These are phyloP conservation scores for Nannospalax galili DNA, from an alignment of 2,113 vertebrate species.

Conservation along the genomic window DNA sequence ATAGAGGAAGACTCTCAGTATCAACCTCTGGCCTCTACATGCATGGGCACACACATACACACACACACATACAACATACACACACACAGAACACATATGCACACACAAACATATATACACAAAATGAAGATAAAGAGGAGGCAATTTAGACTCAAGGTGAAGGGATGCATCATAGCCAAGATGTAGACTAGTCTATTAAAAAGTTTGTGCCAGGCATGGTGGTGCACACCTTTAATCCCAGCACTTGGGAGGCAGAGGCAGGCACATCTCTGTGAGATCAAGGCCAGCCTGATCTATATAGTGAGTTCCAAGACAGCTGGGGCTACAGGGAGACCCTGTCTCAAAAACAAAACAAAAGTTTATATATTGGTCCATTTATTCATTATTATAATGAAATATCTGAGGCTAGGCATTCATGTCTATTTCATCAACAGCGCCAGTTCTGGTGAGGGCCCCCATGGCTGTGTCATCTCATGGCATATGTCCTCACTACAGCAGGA, in stretches of 20 bases:
- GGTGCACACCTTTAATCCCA: no score
- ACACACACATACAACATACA: not conserved
- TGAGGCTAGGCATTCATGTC: not conserved
- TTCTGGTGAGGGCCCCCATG: no score
- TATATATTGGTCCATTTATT: not conserved
- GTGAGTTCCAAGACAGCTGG: no score
- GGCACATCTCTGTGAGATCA: no score
- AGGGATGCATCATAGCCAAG: not conserved
- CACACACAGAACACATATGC: no score
- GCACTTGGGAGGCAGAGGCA: no score
- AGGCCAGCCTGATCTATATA: no score
- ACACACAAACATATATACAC: not conserved
- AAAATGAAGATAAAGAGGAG: not conserved
- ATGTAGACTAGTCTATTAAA: not conserved
- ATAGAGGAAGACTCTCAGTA: not conserved
- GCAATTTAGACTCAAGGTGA: not conserved
- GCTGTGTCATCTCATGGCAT: not conserved
- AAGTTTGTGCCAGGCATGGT: not conserved
- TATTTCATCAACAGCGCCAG: not conserved
- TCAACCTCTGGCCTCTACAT: not conserved
- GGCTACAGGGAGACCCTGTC: no score
- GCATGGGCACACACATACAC: no score
- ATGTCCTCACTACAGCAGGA: no score
- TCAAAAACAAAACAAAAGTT: not conserved
- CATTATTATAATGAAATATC: not conserved